Percentiles rank a stretch among this genome's conserved stretches.
These are phyloP conservation scores for Aphidoletes aphidimyza DNA, from an alignment of 2,888 invertebrate species.

Conservation along the genomic window DNA sequence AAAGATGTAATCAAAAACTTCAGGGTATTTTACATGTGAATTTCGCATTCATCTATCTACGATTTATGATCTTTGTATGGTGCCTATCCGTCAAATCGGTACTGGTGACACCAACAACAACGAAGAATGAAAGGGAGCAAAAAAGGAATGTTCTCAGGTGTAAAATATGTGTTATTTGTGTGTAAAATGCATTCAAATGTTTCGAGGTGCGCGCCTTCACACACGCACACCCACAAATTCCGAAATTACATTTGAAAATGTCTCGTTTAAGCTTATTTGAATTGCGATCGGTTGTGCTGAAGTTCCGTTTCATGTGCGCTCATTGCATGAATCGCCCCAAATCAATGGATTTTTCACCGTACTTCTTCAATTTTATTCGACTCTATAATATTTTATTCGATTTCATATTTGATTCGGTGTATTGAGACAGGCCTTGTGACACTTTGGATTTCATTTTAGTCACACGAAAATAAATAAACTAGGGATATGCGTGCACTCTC, in stretches of 20 bases:
- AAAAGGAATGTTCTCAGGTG: slow-evolving; percentile 25
- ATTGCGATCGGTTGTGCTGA: neutral
- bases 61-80: slow-evolving; percentile 30
- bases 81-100: slow-evolving; percentile 19
- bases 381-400: slow-evolving; percentile 1
- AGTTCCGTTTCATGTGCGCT: neutral
- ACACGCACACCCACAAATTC: neutral
- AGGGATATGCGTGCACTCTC: neutral
- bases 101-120: too few relatives aligned
- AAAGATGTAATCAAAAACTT: slow-evolving; percentile 47
- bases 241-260: slow-evolving; percentile 23
- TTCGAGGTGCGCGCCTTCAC: neutral
- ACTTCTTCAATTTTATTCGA: slow-evolving; percentile 31
- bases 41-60: slow-evolving; percentile 49
- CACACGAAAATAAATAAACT: neutral
- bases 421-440: slow-evolving; percentile 33
- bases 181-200: slow-evolving; percentile 35
- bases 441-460: slow-evolving; percentile 23
- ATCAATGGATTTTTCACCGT: neutral
- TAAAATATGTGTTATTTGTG: slow-evolving; percentile 48
- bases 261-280: neutral
- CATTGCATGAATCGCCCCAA: neutral
- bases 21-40: slow-evolving; percentile 35
- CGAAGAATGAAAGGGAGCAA: too few relatives aligned
- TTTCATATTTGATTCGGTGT: neutral